Evolutionary conservation across 2,888 invertebrate species (phyloP), one percentile per base, ranked within the genome.

Genomic region (Rhagophthalmus giganteus): DNA sequence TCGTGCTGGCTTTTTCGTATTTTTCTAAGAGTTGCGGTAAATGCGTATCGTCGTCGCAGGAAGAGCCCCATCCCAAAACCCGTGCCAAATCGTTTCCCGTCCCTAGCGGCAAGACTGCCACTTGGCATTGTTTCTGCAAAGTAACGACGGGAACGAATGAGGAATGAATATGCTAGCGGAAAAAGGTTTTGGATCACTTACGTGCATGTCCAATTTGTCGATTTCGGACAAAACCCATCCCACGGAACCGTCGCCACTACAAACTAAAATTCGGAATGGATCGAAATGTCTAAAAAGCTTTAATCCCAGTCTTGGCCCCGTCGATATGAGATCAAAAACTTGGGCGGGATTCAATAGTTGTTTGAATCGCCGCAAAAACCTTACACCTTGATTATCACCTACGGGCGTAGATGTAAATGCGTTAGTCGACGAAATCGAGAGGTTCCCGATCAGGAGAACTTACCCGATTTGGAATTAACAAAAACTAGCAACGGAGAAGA

Each of bases 181-280:
- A n/a, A n/a, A n/a, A n/a, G n/a, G n/a, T n/a, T n/a, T n/a, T n/a
- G n/a, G n/a, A n/a, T n/a, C n/a, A 16, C 88, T 84, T 76, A 95
- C 94, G 76, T 94, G 93, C 87, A 97, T 90, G 70, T 91, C 90
- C 61, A 97, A 81, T 66, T 90, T 88, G 77, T 97, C 97, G 60
- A 97, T 91, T 76, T 97, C 95, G 59, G 93, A 90, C 56, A 98
- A 82, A 54, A 98, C 97, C 97, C 97, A 98, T 41, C 97, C 95
- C 5, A 97, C 94, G 24, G 94, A 95, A 11, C 97, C 97, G 74
- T 98, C 97, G 0, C 97, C 97, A 33, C 96, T 96, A 80, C 97
- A 97, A 52, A 97, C 94, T 59, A 97, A 80, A 68, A 97, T 94
- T 63, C 97, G 86, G 74, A 97, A 91, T 62, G 95, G 94, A 70